Evolutionary conservation across 2,888 invertebrate species (phyloP), one percentile per base, ranked within the genome.

Genomic region (Arge pagana): DNA sequence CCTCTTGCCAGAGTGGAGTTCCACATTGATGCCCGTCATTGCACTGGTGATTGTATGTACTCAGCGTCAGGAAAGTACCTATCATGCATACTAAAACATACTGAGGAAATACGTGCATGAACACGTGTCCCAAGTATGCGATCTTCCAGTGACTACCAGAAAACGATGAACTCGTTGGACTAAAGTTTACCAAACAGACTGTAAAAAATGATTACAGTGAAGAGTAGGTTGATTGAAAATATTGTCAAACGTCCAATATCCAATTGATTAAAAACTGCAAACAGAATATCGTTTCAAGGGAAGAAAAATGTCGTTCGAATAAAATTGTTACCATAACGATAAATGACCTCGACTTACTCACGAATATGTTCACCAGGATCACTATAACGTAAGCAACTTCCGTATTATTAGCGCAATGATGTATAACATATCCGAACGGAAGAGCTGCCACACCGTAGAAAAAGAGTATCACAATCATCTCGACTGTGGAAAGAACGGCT

Each of bases 41-140:
- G 30, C 62, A 63, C 13, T 60, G 53, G 11, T 45, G 42, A 16
- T 63, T 59, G 33, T 59, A 59, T 24, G 60, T 37, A 40, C 42
- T 54, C 10, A 62, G 41, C 19, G 50, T 54, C 6, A 63, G 40
- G 16, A 53, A 63, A 50, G 60, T 63, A 33, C 62, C 54, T 13
- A 60, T 28, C 26, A 54, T 55, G 36, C 62, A 63, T 6, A 57
- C 53, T n/a, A 62, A 48, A 8, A 52, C 36, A 19, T 60, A 63
- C 7, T 56, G 57, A 23, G 61, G 61, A 39, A 63, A 48, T 42
- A 53, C 28, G 31, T 63, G 62, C n/a, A 56, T 23, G 13, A 58
- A 19, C 15, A 43, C 13, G 26, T 57, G 56, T 4, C 55, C 16
- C 2, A 54, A 15, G n/a, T n/a, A n/a, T n/a, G n/a, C n/a, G n/a